Percentiles rank a stretch among this genome's conserved stretches.
phyloP scores from a whole-genome alignment of 2,888 invertebrate species.

The Oscheius myriophilus region DNA sequence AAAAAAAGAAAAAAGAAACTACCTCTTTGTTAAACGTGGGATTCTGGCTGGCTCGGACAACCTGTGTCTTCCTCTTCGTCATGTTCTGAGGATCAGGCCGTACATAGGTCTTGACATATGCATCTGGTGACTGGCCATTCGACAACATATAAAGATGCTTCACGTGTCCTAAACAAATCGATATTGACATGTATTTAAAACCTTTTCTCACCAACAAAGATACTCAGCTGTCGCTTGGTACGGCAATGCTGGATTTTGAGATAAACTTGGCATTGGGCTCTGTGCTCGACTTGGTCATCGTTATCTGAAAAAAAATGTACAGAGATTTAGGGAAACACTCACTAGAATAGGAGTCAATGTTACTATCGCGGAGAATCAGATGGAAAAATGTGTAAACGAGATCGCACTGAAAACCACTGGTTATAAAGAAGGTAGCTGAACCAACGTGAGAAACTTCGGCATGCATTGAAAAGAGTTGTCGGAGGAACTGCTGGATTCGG shows the following conservation, averaged over 20 bases:
- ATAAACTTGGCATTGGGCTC: conserved; percentile 37
- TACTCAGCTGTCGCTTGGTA: conserved; percentile 30
- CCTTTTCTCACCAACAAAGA: conserved; percentile 48
- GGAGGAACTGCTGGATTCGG: conserved; percentile 88
- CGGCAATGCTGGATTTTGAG: conserved; percentile 38
- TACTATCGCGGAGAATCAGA: conserved; percentile 50
- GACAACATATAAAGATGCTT: conserved; percentile 41
- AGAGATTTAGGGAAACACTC: background rate
- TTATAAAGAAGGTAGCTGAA: conserved; percentile 20
- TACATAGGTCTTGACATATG: conserved; percentile 77
- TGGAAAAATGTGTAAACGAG: conserved; percentile 99
- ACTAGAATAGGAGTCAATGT: conserved; percentile 41
- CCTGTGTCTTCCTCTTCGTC: conserved; percentile 94
- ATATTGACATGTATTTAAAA: background rate
- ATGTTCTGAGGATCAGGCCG: conserved; percentile 89
- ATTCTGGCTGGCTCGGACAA: conserved; percentile 88
- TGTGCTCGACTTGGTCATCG: background rate
- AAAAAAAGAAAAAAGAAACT: background rate
- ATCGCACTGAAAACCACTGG: conserved; percentile 75
- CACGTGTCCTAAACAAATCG: conserved; percentile 42
- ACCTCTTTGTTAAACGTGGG: conserved; percentile 99
- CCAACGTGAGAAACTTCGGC: conserved; percentile 87
- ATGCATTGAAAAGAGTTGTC: conserved; percentile 85
- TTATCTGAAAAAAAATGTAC: conserved; percentile 10
- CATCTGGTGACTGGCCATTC: conserved; percentile 47